Evolutionary conservation across 2,797 vertebrate genomes (phyloP), one percentile per base, ranked within the genome.

Genomic region (Sebastes minor): DNA sequence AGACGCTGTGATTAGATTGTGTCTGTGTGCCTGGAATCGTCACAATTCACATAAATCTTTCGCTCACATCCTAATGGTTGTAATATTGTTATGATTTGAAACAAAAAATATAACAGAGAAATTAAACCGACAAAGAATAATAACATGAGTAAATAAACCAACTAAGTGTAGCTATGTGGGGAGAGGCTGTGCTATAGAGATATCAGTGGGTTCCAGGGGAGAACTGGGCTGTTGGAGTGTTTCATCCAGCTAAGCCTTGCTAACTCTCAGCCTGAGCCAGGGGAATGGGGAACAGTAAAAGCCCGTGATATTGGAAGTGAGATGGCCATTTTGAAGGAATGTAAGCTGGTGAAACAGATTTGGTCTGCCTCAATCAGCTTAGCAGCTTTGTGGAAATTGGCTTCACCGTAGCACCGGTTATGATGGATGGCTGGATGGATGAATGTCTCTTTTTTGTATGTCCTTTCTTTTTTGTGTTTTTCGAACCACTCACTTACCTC

Each of bases 321-420:
- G 96, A 96, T 96, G 95, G 93, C 94, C 94, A 96, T 96, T 96
- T 96, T 95, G 95, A 96, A 95, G 95, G 93, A 95, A 95, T 95
- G 94, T 96, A 96, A 96, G 96, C 95, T 94, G 94, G 94, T 95
- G 94, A 95, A 96, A 95, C 95, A 96, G 95, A 96, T 96, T 96
- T 95, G 94, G 94, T 94, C 92, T 89, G 95, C 95, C 94, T 95
- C 95, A 96, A 96, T 96, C 95, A 95, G 96, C 95, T 96, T 96
- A 96, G 95, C 90, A 93, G 95, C 94, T 95, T 95, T 96, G 95
- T 96, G 93, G 94, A 95, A 96, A 96, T 96, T 96, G 95, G 95
- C 95, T 95, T 93, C 91, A 87, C 94, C 88, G 83, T 95, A 90
- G 93, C 87, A 86, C 91, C 80, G 78, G 93, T 95, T 93, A 94